Percentiles rank a stretch among this genome's conserved stretches.
Evolutionary conservation across 1,140 invertebrate genomes (phyloP).

Genomic region (Helicoverpa zea): DNA sequence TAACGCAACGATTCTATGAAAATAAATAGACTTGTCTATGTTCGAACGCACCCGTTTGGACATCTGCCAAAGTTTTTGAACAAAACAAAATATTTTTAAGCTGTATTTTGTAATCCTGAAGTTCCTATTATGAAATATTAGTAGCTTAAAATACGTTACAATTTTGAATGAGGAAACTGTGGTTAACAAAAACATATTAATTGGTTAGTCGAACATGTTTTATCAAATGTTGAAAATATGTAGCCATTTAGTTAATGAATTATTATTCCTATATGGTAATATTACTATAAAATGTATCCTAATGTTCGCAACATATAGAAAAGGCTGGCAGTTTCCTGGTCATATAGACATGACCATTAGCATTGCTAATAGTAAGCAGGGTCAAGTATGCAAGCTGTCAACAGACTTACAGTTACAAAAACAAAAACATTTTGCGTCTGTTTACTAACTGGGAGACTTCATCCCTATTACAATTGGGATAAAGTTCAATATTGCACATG

Average conservation of each 20-base stretch:
- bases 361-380: conserved; percentile 34
- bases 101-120: conserved; percentile 24
- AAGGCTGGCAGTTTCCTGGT: not conserved
- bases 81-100: conserved; percentile 18
- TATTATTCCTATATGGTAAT: not conserved
- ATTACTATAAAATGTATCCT: not conserved
- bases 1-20: conserved; percentile 27
- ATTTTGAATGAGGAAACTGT: too few relatives aligned
- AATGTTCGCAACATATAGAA: not conserved
- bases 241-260: too few relatives aligned
- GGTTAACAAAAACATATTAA: too few relatives aligned
- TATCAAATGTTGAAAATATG: too few relatives aligned
- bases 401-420: conserved; percentile 36
- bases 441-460: not conserved
- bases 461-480: not conserved
- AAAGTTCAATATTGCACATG: conserved; percentile 12
- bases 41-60: conserved; percentile 1
- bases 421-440: conserved; percentile 24
- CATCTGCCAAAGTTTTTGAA: conserved; percentile 27
- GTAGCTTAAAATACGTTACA: not conserved
- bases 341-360: conserved; percentile 1
- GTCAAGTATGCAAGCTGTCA: conserved; percentile 37
- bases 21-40: conserved; percentile 27
- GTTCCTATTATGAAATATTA: conserved; percentile 1
- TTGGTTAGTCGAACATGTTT: too few relatives aligned